Base-by-base conservation (phyloP, 1,140 invertebrate species). In the Bilobella aurantiaca region DNA sequence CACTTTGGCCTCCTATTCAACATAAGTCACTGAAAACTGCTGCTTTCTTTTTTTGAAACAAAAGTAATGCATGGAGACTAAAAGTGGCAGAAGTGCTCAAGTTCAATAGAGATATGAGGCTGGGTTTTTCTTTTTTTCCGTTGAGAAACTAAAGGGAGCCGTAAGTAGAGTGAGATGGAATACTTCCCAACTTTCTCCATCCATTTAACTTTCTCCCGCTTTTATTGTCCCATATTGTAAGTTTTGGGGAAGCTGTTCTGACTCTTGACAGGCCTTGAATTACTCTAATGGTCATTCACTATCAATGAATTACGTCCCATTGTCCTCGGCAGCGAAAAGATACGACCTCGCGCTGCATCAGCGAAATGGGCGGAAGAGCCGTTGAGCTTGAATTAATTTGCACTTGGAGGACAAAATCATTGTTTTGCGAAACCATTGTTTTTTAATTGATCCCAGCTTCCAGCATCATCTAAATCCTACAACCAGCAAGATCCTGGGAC, bases 101-200 rank as follows among this genome's bases (percentile, higher is more conserved):
- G 34, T 42, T 42, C 34, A 42, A 42, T 18, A 12, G 8, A 8
- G 34, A 8, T 18, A 42, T 12, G 34, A 42, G 34, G 34, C 18
- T 42, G 8, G 18, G 34, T 42, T 42, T 42, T 42, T 42, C 34
- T 42, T 42, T 42, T 42, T 42, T 12, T 42, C 8, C 18, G 34
- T 8, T 8, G 34, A 18, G 34, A 42, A 42, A 42, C 8, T 42
- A 18, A 12, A 42, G 8, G 8, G 25, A 14, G 21, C 5, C 5
- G 21, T 53, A 23, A 53, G 49, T 53, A 53, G 49, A 5, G 49
- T 53, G 23, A 53, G 49, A 53, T 53, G 49, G 49, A 53, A 53
- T 53, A 53, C 49, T 53, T 53, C 23, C 49, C 21, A 53, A 53
- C 49, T 53, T 53, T 53, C 49, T 53, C 49, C 49, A 53, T 53